Evolutionary conservation across 2,888 invertebrate species (phyloP).

Genomic region (Fragum whitleyi): DNA sequence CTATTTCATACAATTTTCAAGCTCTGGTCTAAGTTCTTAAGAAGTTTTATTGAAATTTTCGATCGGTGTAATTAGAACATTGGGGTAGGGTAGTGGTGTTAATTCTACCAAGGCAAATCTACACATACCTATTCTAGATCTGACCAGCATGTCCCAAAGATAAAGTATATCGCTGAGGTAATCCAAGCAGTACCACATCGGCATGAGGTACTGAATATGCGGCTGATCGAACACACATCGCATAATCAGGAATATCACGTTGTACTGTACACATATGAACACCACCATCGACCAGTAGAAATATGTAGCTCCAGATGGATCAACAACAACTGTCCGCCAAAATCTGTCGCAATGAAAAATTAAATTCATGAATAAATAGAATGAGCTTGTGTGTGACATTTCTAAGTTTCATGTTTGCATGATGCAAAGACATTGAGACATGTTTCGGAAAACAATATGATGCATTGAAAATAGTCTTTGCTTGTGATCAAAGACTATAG

Average conservation of each 20-base stretch:
- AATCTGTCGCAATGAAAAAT: constrained; percentile 72
- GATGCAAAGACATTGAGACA: constrained; percentile 33
- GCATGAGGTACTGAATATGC: constrained; percentile 88
- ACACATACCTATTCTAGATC: constrained; percentile 95
- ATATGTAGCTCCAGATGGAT: constrained; percentile 92
- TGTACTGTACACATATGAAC: constrained; percentile 95
- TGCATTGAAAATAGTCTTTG: too few species aligned
- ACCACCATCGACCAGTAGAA: constrained; percentile 96
- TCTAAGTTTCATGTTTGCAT: too few species aligned
- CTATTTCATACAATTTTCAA: too few species aligned
- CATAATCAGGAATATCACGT: constrained; percentile 95
- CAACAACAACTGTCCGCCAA: constrained; percentile 87
- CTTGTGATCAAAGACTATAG: too few species aligned
- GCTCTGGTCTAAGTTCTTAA: too few species aligned
- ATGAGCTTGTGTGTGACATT: too few species aligned
- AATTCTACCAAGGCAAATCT: too few species aligned
- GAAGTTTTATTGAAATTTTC: too few species aligned
- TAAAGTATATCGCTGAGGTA: constrained; percentile 95
- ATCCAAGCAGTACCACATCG: constrained; percentile 93
- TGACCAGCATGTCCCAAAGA: constrained; percentile 93
- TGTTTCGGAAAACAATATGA: too few species aligned
- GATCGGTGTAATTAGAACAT: too few species aligned
- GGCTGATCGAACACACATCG: constrained; percentile 97
- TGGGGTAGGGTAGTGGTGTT: too few species aligned
- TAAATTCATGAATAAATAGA: too few species aligned